These are phyloP conservation scores for Lasius platythorax DNA, from an alignment of 2,888 invertebrate species.

Conservation along the genomic window DNA sequence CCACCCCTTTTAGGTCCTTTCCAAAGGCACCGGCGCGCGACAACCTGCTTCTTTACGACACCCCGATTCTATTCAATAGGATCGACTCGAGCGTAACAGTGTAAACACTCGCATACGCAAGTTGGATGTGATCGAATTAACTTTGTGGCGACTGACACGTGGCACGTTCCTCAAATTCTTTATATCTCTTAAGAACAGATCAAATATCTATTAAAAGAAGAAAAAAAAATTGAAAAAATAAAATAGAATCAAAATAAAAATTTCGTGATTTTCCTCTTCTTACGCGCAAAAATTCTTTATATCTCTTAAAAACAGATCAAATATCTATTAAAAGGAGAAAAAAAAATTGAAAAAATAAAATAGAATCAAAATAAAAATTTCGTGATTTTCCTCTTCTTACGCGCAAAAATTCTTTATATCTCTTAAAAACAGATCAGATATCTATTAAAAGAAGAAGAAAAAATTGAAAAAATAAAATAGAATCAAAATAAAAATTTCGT, in stretches of 20 bases:
- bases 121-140: background rate
- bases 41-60: constrained; percentile 69
- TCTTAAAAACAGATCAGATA: too few species aligned
- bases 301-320: background rate
- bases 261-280: background rate
- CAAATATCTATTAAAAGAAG: background rate
- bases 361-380: background rate
- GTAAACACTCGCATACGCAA: constrained; percentile 63
- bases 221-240: background rate
- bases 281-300: background rate
- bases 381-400: background rate
- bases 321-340: background rate
- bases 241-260: background rate
- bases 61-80: constrained; percentile 64
- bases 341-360: background rate
- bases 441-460: background rate
- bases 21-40: constrained; percentile 64
- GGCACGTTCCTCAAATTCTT: constrained; percentile 1
- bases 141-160: constrained; percentile 11
- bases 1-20: constrained; percentile 18
- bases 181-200: background rate
- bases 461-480: background rate
- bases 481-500: background rate
- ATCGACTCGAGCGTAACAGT: constrained; percentile 63
- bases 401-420: background rate